Evolutionary conservation across 1,140 invertebrate genomes (phyloP), one percentile per base, ranked within the genome.

Genomic region (Trypoxylus dichotomus): DNA sequence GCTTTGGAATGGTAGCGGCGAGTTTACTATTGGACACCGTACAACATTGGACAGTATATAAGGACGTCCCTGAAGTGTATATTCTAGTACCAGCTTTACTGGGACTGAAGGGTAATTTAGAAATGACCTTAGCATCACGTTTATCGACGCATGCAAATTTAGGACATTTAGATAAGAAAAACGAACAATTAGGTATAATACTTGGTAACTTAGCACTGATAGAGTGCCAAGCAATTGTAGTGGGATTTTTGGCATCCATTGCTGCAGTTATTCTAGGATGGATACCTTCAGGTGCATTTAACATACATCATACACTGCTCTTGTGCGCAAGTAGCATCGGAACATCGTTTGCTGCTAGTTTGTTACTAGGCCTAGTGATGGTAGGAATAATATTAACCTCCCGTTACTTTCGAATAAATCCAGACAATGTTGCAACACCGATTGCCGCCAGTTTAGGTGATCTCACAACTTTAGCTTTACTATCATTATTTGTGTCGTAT

Each of bases 361-460:
- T 91, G 78, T 87, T 91, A 63, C 83, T 91, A 58, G 90, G 93
- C 79, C 92, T 95, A 81, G 91, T 98, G 10, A 93, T 98, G 91
- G 93, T 97, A 29, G 89, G 90, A 81, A 94, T 97, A 37, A 94
- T 96, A 79, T 89, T 95, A 81, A 83, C 93, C 37, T 94, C 95
- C 2, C 89, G 93, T 82, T 92, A 91, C 84, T 93, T 92, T 82
- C 93, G 93, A 79, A 92, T 98, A 81, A 98, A 98, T 87, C 97
- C 97, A 0, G 97, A 99, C 86, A 99, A 99, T 88, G 89, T 99
- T 60, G 97, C 97, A 13, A 98, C 97, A 8, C 97, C 97, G 0
- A 91, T 99, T 29, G 97, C 97, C 8, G 97, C 97, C 1, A 97
- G 96, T 76, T 93, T 99, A 60, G 97, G 97, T 0, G 97, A 98